These are phyloP conservation scores for Butorides virescens DNA, from an alignment of 2,113 vertebrate genomes.

Conservation along the genomic window DNA sequence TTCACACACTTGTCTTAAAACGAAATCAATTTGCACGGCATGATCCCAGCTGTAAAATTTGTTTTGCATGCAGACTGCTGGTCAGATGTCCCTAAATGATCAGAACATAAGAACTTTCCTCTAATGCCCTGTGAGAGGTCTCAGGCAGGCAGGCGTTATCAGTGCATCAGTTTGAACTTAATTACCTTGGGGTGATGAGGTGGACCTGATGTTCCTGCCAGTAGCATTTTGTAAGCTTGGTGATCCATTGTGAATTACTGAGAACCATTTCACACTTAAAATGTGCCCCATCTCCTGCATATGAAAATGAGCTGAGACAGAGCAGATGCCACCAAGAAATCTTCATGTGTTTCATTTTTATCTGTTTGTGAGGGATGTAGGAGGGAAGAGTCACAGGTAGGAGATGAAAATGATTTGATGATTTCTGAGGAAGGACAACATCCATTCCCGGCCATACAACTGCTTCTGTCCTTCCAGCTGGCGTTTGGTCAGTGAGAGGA, in stretches of 20 bases:
- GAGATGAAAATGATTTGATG: not conserved
- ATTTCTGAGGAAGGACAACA: not conserved
- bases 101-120: not conserved
- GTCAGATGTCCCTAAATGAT: not conserved
- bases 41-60: not conserved
- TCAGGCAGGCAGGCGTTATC: not conserved
- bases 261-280: not conserved
- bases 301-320: not conserved
- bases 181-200: accelerated
- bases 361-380: not conserved
- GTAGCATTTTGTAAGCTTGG: not conserved
- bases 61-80: not conserved
- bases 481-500: not conserved
- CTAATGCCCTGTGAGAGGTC: not conserved
- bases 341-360: not conserved
- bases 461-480: not conserved
- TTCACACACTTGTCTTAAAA: not conserved
- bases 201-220: not conserved
- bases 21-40: not conserved
- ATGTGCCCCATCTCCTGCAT: not conserved
- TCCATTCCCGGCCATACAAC: not conserved
- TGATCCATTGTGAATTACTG: not conserved
- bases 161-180: not conserved
- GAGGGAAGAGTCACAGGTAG: not conserved
- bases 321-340: not conserved